Evolutionary conservation across 2,888 invertebrate genomes (phyloP), one percentile per base, ranked within the genome.

Genomic region (Mamestra brassicae): DNA sequence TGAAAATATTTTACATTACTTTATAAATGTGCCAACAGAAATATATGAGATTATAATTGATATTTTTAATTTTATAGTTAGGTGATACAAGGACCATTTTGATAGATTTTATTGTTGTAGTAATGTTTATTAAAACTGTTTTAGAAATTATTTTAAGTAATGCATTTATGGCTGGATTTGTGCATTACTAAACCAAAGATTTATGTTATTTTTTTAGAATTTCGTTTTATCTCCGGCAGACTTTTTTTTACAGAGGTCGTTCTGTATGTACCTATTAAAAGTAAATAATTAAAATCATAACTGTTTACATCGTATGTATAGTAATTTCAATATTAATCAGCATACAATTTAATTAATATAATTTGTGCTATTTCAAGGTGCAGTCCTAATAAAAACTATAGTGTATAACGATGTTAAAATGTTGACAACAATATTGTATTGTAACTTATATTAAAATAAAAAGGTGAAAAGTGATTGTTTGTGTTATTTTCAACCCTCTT

Each of bases 121-220:
- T 67, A 71, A 72, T 61, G 65, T 84, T 78, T 74, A 78, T 84
- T 75, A 72, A 70, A 71, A 66, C 50, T 26, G 36, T 68, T 13
- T 67, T 58, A 66, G 71, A 52, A 17, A 47, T 72, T 77, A 50
- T 78, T 81, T 71, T 67, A 60, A 73, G 87, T 86, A 92, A 92
- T 92, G 92, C 90, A 88, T 90, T 84, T n/a, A 84, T 77, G 93
- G 93, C 92, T 93, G 93, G 93, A 90, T 77, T 81, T 87, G 80
- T 90, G 92, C 91, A 92, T 91, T 92, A 71, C 83, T 72, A 15
- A 71, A 58, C 42, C 55, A 72, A 69, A 78, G 71, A 69, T 52
- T 76, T 54, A 4, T 36, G n/a, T 38, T 58, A 6, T 3, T 36
- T 58, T 26, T 42, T 67, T 57, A 7, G 4, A 7, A 10, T 11